Conservation (phyloP, 2,113 vertebrate species). For the Nymphicus hollandicus region DNA sequence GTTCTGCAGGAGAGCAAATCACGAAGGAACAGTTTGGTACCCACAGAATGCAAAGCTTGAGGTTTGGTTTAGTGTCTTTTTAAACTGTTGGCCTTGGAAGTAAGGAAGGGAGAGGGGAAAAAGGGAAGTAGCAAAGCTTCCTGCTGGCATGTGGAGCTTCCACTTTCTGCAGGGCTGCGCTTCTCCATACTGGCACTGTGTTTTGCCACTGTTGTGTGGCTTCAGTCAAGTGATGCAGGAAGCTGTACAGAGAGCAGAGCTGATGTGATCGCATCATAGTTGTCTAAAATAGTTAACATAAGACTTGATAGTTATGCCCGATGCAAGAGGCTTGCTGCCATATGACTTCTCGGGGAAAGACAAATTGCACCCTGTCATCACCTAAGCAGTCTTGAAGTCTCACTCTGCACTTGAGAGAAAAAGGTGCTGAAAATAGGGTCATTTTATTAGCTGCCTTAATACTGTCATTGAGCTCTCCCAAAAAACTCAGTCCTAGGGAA, state of each 20-base stretch:
- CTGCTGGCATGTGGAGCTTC: rapidly evolving
- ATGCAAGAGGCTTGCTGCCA: background rate
- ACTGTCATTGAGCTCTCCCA: background rate
- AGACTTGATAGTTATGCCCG: background rate
- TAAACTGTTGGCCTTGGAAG: background rate
- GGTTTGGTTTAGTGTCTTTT: background rate
- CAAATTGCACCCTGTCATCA: background rate
- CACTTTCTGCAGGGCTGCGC: background rate
- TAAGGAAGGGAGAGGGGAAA: background rate
- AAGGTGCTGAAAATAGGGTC: background rate
- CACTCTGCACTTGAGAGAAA: background rate
- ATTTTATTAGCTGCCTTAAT: background rate
- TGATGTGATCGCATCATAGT: background rate
- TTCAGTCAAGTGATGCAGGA: background rate
- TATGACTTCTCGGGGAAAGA: too few relatives aligned
- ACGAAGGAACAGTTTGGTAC: background rate
- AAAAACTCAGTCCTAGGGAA: background rate
- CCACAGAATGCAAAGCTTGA: background rate
- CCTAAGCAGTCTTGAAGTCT: background rate
- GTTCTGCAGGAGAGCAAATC: background rate
- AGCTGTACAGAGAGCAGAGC: background rate
- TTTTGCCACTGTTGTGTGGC: background rate
- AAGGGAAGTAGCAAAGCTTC: background rate
- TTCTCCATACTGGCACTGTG: rapidly evolving
- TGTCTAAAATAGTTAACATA: rapidly evolving